Percentiles rank a stretch among this genome's conserved stretches.
phyloP scores from a whole-genome alignment of 1,140 invertebrate genomes.

The Rhagoletis zephyria region DNA sequence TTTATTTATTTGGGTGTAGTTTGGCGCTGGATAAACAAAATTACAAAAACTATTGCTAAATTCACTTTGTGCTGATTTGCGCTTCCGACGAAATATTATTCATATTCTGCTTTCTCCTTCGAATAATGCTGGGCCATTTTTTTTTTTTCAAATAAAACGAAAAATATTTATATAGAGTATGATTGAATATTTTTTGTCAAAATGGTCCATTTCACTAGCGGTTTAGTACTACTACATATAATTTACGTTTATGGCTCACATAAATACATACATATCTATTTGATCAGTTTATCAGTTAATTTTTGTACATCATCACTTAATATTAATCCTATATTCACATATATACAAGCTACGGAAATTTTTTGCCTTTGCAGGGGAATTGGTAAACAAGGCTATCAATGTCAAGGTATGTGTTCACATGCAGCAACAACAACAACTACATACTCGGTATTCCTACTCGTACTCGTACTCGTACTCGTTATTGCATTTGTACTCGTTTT shows the following conservation, averaged over 20 bases:
- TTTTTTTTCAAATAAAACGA: neutral
- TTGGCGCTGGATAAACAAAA: neutral
- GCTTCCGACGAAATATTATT: neutral
- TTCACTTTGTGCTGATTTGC: no score
- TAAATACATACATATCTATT: slow-evolving; percentile 6
- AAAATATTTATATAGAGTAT: neutral
- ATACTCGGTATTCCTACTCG: slow-evolving; percentile 27
- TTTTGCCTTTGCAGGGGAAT: slow-evolving; percentile 90
- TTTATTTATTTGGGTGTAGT: slow-evolving; percentile 7
- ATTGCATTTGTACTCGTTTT: slow-evolving; percentile 46
- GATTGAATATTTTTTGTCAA: neutral
- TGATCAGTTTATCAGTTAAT: neutral
- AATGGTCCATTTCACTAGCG: neutral
- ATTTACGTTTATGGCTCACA: slow-evolving; percentile 31
- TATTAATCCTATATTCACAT: slow-evolving; percentile 63
- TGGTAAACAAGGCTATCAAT: slow-evolving; percentile 99
- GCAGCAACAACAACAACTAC: slow-evolving; percentile 55
- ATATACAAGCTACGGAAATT: slow-evolving; percentile 73
- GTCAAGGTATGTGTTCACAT: slow-evolving; percentile 89
- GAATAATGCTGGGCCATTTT: neutral
- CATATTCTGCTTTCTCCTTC: neutral
- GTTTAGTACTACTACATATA: neutral
- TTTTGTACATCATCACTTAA: slow-evolving; percentile 38
- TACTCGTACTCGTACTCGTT: slow-evolving; percentile 12
- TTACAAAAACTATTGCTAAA: neutral